These are phyloP conservation scores for Prorops nasuta DNA, from an alignment of 1,140 invertebrate species.

Conservation along the genomic window DNA sequence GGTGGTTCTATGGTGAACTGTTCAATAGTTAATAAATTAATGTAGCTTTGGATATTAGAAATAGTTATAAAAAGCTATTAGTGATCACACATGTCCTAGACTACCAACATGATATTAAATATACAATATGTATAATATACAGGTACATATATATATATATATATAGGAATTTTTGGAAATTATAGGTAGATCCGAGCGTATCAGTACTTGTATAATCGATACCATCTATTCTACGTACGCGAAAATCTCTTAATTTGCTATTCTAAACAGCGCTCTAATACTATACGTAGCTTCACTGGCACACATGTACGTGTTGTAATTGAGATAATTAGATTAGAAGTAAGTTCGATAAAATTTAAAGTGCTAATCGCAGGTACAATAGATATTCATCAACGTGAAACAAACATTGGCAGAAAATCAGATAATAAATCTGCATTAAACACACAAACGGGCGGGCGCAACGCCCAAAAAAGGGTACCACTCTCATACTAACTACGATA, in stretches of 20 bases:
- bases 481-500: constrained; percentile 47
- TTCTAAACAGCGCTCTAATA: constrained; percentile 28
- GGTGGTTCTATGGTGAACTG: not conserved
- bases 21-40: constrained; percentile 14
- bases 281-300: no score
- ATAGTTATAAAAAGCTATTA: no score
- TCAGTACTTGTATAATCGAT: no score
- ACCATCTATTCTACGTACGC: constrained; percentile 27
- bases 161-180: constrained; percentile 9
- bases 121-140: no score
- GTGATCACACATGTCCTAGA: constrained; percentile 23
- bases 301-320: no score
- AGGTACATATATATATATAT: constrained; percentile 7
- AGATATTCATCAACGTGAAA: constrained; percentile 8
- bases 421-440: constrained; percentile 28
- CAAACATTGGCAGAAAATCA: constrained; percentile 17
- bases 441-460: no score
- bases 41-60: no score
- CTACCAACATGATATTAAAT: constrained; percentile 26
- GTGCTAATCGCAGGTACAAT: constrained; percentile 24
- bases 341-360: no score
- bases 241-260: constrained; percentile 24
- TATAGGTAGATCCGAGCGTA: no score
- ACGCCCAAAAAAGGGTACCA: constrained; percentile 42
- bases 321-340: no score